A percentile compares a stretch with the other conserved stretches of the same genome.
These are phyloP conservation scores for Choloepus hoffmanni DNA, from an alignment of 2,113 vertebrate genomes.

Conservation along the genomic window DNA sequence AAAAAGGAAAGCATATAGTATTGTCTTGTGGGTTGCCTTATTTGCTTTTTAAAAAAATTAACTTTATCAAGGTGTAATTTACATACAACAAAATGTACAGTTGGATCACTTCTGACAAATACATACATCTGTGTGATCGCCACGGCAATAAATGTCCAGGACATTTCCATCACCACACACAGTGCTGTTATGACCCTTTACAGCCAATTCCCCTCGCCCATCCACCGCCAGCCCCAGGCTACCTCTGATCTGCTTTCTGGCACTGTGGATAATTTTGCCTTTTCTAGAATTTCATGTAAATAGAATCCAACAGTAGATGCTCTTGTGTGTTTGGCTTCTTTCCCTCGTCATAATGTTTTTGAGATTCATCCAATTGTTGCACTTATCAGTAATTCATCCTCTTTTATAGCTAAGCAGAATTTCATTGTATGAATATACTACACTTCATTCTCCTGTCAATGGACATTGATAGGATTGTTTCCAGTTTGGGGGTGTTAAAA, in stretches of 20 bases:
- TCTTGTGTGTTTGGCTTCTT: too few relatives aligned
- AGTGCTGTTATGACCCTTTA: not conserved
- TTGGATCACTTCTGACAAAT: not conserved
- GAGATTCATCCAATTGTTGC: too few relatives aligned
- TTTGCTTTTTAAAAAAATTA: not conserved
- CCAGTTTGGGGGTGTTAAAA: not conserved
- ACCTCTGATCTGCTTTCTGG: not conserved
- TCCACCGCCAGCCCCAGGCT: too few relatives aligned
- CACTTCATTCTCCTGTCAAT: not conserved
- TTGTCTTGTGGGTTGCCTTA: not conserved
- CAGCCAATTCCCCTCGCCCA: not conserved
- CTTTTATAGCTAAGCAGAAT: not conserved
- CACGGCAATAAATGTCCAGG: not conserved
- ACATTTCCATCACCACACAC: not conserved
- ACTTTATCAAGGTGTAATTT: not conserved
- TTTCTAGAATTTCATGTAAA: not conserved
- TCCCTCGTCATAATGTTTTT: not conserved
- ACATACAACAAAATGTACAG: not conserved
- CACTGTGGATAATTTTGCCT: not conserved
- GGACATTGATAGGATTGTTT: not conserved
- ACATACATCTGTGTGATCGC: too few relatives aligned
- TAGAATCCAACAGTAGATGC: rapidly evolving
- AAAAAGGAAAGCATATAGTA: not conserved
- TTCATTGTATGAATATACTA: rapidly evolving
- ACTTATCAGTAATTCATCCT: not conserved